Conservation (phyloP, 2,797 vertebrate species). For the Hapalemur alaotrensis region DNA sequence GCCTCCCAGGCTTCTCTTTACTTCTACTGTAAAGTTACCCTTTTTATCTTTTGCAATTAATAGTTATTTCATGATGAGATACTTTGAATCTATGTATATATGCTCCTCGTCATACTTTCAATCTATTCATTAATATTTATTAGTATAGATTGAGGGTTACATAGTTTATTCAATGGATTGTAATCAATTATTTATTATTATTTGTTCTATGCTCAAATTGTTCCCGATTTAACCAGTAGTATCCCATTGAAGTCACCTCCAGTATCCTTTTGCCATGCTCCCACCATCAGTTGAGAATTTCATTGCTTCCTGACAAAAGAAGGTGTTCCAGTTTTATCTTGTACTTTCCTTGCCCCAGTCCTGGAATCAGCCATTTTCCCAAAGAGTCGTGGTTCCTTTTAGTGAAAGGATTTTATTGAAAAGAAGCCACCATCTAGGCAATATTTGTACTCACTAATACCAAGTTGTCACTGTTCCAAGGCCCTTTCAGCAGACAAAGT, state of each 20-base stretch:
- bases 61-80: background rate
- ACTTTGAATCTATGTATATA: background rate
- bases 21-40: background rate
- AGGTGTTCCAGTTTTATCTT: background rate
- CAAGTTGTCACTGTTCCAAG: background rate
- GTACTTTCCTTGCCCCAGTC: background rate
- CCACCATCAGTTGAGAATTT: background rate
- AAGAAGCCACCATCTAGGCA: background rate
- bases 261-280: background rate
- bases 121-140: background rate
- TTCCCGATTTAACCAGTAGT: background rate
- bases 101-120: background rate
- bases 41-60: background rate
- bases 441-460: background rate
- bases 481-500: background rate
- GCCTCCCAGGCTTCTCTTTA: background rate
- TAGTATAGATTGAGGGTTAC: background rate
- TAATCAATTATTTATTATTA: background rate
- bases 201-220: background rate
- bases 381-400: background rate
- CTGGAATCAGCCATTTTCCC: background rate
- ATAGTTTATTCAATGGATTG: background rate
- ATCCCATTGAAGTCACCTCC: background rate
- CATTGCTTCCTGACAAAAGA: background rate
- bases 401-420: background rate